Evolutionary conservation across 2,888 invertebrate species (phyloP).

Genomic region (Agrochola lota): DNA sequence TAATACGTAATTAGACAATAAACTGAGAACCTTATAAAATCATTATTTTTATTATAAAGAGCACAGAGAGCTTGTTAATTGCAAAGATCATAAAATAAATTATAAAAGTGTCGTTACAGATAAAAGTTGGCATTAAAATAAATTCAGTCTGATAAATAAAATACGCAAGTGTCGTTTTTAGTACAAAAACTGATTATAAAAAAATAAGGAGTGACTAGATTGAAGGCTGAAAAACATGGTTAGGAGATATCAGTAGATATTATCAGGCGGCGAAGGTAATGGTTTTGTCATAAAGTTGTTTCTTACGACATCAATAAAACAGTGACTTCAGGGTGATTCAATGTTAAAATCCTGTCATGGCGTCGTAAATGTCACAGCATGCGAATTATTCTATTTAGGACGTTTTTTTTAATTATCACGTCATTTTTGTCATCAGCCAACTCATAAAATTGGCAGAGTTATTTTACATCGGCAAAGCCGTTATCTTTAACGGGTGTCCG

Average conservation of each 20-base stretch:
- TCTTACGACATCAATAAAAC: slow-evolving; percentile 65
- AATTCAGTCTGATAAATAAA: slow-evolving; percentile 34
- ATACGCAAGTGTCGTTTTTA: slow-evolving; percentile 40
- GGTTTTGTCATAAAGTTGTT: slow-evolving; percentile 62
- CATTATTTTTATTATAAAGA: slow-evolving; percentile 37
- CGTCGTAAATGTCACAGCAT: slow-evolving; percentile 45
- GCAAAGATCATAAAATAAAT: slow-evolving; percentile 44
- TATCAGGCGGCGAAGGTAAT: slow-evolving; percentile 55
- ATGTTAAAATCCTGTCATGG: slow-evolving; percentile 56
- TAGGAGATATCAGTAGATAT: slow-evolving; percentile 51
- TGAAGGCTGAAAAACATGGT: slow-evolving; percentile 43
- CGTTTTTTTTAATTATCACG: slow-evolving; percentile 54
- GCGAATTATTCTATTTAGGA: slow-evolving; percentile 53
- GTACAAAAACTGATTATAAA: slow-evolving; percentile 34
- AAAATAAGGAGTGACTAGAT: slow-evolving; percentile 40
- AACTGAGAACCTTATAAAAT: slow-evolving; percentile 22
- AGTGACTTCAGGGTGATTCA: slow-evolving; percentile 59
- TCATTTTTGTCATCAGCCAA: slow-evolving; percentile 61
- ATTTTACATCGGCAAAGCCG: slow-evolving; percentile 71
- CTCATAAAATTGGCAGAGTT: slow-evolving; percentile 70
- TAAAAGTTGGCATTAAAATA: slow-evolving; percentile 51
- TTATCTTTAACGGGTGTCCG: slow-evolving; percentile 72
- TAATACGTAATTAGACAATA: slow-evolving; percentile 25
- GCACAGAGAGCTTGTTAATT: slow-evolving; percentile 41
- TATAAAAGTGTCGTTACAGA: slow-evolving; percentile 46